Evolutionary conservation across 2,797 vertebrate genomes (phyloP).

Genomic region (Antennarius maculatus): DNA sequence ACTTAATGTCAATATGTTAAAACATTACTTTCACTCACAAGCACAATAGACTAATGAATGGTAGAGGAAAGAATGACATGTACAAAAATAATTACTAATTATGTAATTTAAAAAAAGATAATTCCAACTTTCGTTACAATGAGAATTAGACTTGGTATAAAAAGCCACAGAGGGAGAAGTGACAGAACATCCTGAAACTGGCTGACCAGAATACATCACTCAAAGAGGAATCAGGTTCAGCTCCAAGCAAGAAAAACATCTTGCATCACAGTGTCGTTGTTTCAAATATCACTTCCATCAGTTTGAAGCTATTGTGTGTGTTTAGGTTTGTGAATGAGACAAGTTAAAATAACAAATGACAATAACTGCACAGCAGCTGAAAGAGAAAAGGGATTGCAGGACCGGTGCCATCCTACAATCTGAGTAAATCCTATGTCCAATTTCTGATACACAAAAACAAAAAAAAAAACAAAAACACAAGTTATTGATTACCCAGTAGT

Average conservation of each 20-base stretch:
- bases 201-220: slow-evolving; percentile 25
- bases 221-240: slow-evolving; percentile 26
- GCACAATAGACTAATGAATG: slow-evolving; percentile 13
- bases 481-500: slow-evolving; percentile 39
- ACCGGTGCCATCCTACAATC: slow-evolving; percentile 53
- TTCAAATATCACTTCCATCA: slow-evolving; percentile 38
- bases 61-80: slow-evolving; percentile 1
- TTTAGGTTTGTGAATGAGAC: slow-evolving; percentile 39
- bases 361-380: slow-evolving; percentile 81
- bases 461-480: slow-evolving; percentile 9
- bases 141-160: slow-evolving; percentile 15
- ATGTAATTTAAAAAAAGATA: background rate
- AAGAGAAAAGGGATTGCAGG: slow-evolving; percentile 64
- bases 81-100: slow-evolving; percentile 15
- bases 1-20: slow-evolving; percentile 36
- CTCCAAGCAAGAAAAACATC: slow-evolving; percentile 32
- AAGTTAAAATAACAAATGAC: slow-evolving; percentile 50
- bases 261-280: slow-evolving; percentile 65
- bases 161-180: slow-evolving; percentile 11
- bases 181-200: slow-evolving; percentile 9
- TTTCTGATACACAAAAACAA: slow-evolving; percentile 33
- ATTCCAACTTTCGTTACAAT: slow-evolving; percentile 36
- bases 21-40: slow-evolving; percentile 31
- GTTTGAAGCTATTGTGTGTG: slow-evolving; percentile 24
- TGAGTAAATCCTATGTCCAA: slow-evolving; percentile 43